Percentiles rank a stretch among this genome's conserved stretches.
Conservation (phyloP, 92 coral and sea anemone species). For the Zoanthus sociatus region DNA sequence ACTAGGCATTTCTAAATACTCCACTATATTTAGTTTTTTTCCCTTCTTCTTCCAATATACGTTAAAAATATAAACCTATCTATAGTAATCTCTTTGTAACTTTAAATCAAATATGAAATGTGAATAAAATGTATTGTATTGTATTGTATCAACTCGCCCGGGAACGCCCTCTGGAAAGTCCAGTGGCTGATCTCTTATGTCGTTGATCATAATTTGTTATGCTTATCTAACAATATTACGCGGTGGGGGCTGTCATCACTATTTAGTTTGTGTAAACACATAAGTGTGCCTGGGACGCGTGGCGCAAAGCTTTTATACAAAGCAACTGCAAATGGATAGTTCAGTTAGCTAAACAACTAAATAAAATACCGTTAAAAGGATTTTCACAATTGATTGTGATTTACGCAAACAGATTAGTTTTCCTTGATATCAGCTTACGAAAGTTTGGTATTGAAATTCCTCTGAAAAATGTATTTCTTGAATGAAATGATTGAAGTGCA, state of each 20-base stretch:
- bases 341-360: background rate
- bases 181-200: background rate
- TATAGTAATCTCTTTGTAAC: too few relatives aligned
- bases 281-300: constrained; percentile 33
- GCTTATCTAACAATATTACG: background rate
- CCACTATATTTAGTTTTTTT: too few relatives aligned
- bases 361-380: too few relatives aligned
- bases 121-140: too few relatives aligned
- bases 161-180: background rate
- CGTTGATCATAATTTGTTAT: background rate
- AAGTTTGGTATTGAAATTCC: background rate
- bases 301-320: background rate
- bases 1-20: too few relatives aligned
- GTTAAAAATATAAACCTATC: too few relatives aligned
- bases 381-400: background rate
- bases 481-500: background rate
- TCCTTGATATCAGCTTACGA: background rate
- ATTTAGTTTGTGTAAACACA: constrained; percentile 3
- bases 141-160: background rate
- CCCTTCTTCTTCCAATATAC: too few relatives aligned
- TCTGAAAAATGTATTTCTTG: background rate
- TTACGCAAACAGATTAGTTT: background rate
- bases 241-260: constrained; percentile 5
- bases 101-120: too few relatives aligned
- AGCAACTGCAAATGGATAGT: background rate